Conservation (phyloP, 2,113 vertebrate species). For the Pituophis catenifer region DNA sequence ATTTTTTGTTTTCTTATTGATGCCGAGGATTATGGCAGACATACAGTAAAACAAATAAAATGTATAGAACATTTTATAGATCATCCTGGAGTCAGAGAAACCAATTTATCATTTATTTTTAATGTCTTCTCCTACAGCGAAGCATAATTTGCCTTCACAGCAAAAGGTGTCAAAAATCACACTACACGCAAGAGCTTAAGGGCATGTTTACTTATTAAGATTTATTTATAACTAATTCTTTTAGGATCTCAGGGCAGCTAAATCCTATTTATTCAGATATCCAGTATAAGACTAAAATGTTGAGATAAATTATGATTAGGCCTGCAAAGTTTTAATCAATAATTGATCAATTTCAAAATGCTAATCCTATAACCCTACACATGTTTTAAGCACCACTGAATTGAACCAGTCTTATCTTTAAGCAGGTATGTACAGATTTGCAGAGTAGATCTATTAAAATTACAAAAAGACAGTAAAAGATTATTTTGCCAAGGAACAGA, state of each 20-base stretch:
- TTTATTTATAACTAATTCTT: not conserved
- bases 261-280: not conserved
- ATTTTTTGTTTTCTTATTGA: not conserved
- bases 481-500: not conserved
- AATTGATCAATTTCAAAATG: not conserved
- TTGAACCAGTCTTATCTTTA: not conserved
- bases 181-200: slow-evolving; percentile 31
- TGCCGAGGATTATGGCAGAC: not conserved
- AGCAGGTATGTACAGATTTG: not conserved
- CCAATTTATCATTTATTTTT: slow-evolving; percentile 49
- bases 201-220: slow-evolving; percentile 22
- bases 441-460: not conserved
- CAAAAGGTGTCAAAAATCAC: slow-evolving; percentile 48
- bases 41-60: not conserved
- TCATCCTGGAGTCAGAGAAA: not conserved
- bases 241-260: not conserved
- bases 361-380: not conserved
- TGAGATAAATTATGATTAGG: not conserved
- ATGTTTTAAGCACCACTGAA: not conserved
- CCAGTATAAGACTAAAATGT: not conserved
- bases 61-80: not conserved
- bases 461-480: not conserved
- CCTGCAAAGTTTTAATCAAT: not conserved
- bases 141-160: slow-evolving; percentile 45
- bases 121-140: slow-evolving; percentile 28